Evolutionary conservation across 2,888 invertebrate genomes (phyloP).

Genomic region (Eilema depressum): DNA sequence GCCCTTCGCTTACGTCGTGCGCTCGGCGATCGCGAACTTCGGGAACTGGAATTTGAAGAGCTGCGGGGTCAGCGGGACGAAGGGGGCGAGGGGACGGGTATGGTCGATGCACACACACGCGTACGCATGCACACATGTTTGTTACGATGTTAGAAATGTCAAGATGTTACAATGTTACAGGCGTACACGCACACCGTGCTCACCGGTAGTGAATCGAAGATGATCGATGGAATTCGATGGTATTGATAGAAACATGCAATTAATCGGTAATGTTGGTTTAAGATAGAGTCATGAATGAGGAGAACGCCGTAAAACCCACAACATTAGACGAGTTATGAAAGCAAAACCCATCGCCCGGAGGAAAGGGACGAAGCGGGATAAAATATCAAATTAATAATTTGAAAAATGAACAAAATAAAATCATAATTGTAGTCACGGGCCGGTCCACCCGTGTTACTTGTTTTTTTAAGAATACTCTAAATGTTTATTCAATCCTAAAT

Average conservation of each 20-base stretch:
- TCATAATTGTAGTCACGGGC: background rate
- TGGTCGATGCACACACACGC: conserved; percentile 57
- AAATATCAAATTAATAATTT: conserved; percentile 58
- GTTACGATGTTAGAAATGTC: conserved; percentile 19
- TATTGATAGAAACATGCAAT: conserved; percentile 63
- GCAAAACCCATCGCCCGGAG: conserved; percentile 75
- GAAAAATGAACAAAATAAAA: conserved; percentile 6
- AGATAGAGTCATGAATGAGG: conserved; percentile 64
- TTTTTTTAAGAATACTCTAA: background rate
- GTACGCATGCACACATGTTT: conserved; percentile 40
- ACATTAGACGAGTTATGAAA: conserved; percentile 76
- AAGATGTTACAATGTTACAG: conserved; percentile 20
- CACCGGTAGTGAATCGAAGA: conserved; percentile 60
- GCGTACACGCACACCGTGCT: conserved; percentile 51
- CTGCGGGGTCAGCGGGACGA: conserved; percentile 79
- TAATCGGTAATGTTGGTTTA: conserved; percentile 62
- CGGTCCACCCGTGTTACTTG: background rate
- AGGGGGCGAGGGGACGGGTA: conserved; percentile 51
- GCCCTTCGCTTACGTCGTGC: conserved; percentile 78
- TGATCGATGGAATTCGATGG: conserved; percentile 42
- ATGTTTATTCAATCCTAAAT: background rate
- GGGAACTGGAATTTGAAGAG: conserved; percentile 87
- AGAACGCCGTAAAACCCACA: conserved; percentile 75
- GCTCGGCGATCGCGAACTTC: conserved; percentile 79
- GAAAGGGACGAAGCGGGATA: conserved; percentile 67